A percentile compares a stretch with the other conserved stretches of the same genome.
These are phyloP conservation scores for Idaea dimidiata DNA, from an alignment of 2,888 invertebrate genomes.

Conservation along the genomic window DNA sequence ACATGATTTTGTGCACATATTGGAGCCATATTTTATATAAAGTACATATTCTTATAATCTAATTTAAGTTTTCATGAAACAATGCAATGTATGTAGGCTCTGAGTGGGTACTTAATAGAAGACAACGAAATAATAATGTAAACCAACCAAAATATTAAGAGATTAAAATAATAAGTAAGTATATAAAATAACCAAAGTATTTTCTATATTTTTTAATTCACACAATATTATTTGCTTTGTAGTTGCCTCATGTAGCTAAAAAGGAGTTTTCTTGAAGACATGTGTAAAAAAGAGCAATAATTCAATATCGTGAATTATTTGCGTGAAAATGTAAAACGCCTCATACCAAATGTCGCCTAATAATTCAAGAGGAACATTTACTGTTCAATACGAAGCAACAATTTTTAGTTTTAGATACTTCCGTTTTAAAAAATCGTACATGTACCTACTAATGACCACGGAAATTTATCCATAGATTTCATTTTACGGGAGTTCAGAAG, in stretches of 20 bases:
- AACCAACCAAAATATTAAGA: background rate
- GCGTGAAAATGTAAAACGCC: background rate
- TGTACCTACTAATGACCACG: background rate
- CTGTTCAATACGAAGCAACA: background rate
- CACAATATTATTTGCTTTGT: background rate
- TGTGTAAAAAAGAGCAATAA: background rate
- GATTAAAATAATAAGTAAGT: background rate
- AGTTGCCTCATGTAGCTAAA: background rate
- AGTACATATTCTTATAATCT: constrained; percentile 5
- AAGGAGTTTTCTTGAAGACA: background rate
- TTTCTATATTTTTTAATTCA: background rate
- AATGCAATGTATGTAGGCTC: background rate
- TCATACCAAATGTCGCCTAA: background rate
- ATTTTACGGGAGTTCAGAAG: background rate
- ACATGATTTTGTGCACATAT: background rate
- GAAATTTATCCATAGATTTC: background rate
- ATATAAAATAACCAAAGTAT: no score
- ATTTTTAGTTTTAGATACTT: background rate
- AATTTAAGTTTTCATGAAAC: background rate
- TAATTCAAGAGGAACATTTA: background rate
- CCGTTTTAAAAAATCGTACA: background rate
- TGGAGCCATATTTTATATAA: background rate
- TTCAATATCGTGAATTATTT: no score
- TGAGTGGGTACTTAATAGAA: background rate
- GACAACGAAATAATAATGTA: background rate